Evolutionary conservation across 2,797 vertebrate species (phyloP).

Genomic region (Ambastaia sidthimunki): DNA sequence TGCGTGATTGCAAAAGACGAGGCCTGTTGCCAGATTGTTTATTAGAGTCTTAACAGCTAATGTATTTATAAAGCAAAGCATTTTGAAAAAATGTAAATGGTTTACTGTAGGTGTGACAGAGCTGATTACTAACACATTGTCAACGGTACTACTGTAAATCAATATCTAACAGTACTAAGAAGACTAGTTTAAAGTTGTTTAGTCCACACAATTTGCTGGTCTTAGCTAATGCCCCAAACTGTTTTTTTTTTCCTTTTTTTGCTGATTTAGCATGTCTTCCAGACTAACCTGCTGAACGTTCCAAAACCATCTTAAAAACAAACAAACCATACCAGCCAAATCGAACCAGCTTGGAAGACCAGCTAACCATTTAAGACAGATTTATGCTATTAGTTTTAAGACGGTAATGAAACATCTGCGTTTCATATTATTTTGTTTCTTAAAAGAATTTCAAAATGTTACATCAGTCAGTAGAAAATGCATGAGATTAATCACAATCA

Average conservation of each 20-base stretch:
- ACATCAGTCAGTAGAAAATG: too few relatives aligned
- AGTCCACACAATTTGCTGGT: background rate
- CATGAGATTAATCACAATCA: too few relatives aligned
- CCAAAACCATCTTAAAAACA: too few relatives aligned
- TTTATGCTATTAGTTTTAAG: background rate
- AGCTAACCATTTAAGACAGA: background rate
- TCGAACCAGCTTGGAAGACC: background rate
- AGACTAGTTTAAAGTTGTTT: background rate
- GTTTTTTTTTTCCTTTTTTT: too few relatives aligned
- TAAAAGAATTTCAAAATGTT: background rate
- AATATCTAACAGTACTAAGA: background rate
- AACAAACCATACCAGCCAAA: too few relatives aligned
- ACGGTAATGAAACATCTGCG: background rate
- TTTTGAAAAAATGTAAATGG: background rate
- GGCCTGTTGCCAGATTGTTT: background rate
- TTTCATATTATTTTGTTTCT: background rate
- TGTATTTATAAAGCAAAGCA: conserved; percentile 4
- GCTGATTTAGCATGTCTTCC: too few relatives aligned
- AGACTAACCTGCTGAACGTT: too few relatives aligned
- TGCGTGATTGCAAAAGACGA: background rate
- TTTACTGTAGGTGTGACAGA: background rate
- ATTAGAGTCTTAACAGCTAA: background rate
- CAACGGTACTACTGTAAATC: too few relatives aligned
- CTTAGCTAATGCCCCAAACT: too few relatives aligned
- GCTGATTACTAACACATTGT: too few relatives aligned